These are phyloP conservation scores for Fringilla coelebs DNA, from an alignment of 2,797 vertebrate genomes.

Conservation along the genomic window DNA sequence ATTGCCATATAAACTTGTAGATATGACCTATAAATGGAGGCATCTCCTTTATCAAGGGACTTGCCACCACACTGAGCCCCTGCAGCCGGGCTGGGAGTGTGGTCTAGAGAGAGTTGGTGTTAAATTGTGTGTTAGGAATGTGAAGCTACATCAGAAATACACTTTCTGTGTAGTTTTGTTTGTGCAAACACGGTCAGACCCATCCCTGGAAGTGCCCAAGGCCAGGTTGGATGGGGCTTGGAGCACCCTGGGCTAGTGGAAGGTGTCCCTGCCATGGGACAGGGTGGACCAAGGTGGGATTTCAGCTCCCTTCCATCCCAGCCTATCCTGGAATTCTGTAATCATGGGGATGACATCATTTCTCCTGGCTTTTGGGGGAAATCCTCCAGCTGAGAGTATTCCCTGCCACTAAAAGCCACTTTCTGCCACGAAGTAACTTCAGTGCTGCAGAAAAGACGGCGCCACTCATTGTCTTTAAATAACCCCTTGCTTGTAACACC, in stretches of 20 bases:
- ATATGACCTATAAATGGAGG: not conserved
- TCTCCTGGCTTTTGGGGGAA: not conserved
- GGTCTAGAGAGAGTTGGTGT: rapidly evolving
- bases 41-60: not conserved
- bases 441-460: not conserved
- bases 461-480: conserved; percentile 57
- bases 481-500: conserved; percentile 36
- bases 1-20: not conserved
- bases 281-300: not conserved
- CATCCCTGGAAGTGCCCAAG: not conserved
- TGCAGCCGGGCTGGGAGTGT: rapidly evolving
- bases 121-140: rapidly evolving
- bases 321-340: not conserved
- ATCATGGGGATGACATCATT: rapidly evolving
- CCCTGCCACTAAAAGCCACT: not conserved
- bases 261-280: not conserved
- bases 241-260: not conserved
- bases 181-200: not conserved
- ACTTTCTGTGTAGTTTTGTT: not conserved
- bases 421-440: not conserved
- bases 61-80: not conserved
- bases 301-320: not conserved
- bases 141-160: not conserved
- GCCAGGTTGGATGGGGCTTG: rapidly evolving
- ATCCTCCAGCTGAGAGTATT: not conserved